Conservation (phyloP, 2,888 invertebrate genomes). For the Eupsilia transversa region DNA sequence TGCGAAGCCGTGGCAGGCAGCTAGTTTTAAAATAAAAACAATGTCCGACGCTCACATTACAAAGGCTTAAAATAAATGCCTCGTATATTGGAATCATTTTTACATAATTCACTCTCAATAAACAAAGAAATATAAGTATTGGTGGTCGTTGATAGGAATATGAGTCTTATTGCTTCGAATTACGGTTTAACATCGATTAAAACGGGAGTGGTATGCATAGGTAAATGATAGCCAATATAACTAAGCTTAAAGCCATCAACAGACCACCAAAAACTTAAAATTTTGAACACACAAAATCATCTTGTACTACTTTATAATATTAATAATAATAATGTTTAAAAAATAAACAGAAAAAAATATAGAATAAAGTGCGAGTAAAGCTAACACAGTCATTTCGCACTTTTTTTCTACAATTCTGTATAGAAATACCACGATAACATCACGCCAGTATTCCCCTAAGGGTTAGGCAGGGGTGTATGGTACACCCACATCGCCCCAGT, state of each 20-base stretch:
- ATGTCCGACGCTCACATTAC: neutral
- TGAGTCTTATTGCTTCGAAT: neutral
- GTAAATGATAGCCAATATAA: neutral
- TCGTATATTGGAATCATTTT: constrained; percentile 33
- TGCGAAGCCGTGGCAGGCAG: too few relatives aligned
- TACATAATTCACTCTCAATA: constrained; percentile 18
- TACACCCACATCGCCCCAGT: neutral
- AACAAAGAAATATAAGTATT: neutral
- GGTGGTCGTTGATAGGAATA: constrained; percentile 12
- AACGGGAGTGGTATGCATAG: neutral
- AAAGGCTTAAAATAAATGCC: constrained; percentile 50
- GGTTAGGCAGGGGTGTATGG: neutral
- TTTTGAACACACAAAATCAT: constrained; percentile 46
- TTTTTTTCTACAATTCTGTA: constrained; percentile 18
- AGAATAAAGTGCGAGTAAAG: constrained; percentile 1
- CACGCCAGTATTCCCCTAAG: neutral
- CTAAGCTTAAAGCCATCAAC: neutral
- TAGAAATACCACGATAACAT: constrained; percentile 19
- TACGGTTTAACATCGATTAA: constrained; percentile 14
- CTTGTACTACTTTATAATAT: constrained; percentile 47
- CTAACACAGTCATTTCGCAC: constrained; percentile 45
- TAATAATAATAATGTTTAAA: constrained; percentile 27
- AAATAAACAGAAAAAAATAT: constrained; percentile 23
- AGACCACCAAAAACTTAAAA: constrained; percentile 27
- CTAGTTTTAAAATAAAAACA: neutral